Evolutionary conservation across 2,797 vertebrate species (phyloP).

Genomic region (Microctenopoma lineatum): DNA sequence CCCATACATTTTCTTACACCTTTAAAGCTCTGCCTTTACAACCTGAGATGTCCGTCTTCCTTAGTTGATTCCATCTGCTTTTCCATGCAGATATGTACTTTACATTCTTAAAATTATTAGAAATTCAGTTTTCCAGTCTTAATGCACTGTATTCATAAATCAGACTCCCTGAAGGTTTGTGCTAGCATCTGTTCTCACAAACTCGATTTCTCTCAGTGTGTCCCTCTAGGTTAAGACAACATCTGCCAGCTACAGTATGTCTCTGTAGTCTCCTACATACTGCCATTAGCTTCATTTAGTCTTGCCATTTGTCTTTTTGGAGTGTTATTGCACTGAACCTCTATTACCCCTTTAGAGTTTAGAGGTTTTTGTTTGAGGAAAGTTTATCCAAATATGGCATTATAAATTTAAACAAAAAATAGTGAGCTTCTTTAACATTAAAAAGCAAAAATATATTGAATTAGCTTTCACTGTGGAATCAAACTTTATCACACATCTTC

Average conservation of each 20-base stretch:
- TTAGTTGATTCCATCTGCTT: slow-evolving; percentile 21
- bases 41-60: background rate
- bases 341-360: background rate
- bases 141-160: slow-evolving; percentile 45
- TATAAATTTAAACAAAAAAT: background rate
- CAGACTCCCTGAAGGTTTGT: slow-evolving; percentile 52
- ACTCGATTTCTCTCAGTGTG: slow-evolving; percentile 42
- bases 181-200: slow-evolving; percentile 65
- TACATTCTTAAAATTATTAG: slow-evolving; percentile 26
- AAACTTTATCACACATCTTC: slow-evolving; percentile 56
- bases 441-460: background rate
- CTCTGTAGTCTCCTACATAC: slow-evolving; percentile 46
- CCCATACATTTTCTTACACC: slow-evolving; percentile 11
- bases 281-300: slow-evolving; percentile 53
- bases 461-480: slow-evolving; percentile 8
- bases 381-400: background rate
- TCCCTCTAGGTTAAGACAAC: slow-evolving; percentile 66
- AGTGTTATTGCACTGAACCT: slow-evolving; percentile 14
- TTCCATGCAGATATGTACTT: slow-evolving; percentile 12
- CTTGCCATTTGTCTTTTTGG: slow-evolving; percentile 44
- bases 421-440: background rate
- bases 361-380: slow-evolving; percentile 23
- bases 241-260: slow-evolving; percentile 60
- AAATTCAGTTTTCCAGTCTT: slow-evolving; percentile 25
- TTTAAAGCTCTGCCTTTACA: slow-evolving; percentile 5